These are phyloP conservation scores for Heliconius himera DNA, from an alignment of 1,140 invertebrate species.

Conservation along the genomic window DNA sequence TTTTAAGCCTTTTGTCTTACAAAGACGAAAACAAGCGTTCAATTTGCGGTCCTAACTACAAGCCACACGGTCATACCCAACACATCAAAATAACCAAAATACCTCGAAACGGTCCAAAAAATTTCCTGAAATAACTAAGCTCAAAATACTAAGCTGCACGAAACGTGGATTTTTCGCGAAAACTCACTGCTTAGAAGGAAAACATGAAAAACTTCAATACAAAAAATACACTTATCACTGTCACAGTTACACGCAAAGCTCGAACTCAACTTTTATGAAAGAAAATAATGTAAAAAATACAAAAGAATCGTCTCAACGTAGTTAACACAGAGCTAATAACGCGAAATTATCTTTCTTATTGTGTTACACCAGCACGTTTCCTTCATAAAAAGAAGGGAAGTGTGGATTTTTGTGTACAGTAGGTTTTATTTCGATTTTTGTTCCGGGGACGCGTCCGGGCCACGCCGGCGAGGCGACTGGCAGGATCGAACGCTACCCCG, in stretches of 20 bases:
- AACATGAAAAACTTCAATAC: conserved; percentile 20
- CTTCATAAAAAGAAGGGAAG: conserved; percentile 66
- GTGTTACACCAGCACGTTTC: conserved; percentile 56
- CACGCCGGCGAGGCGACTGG: conserved; percentile 75
- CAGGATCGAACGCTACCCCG: conserved; percentile 76
- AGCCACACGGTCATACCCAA: conserved; percentile 76
- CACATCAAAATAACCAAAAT: conserved; percentile 67
- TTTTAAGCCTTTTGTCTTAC: conserved; percentile 57
- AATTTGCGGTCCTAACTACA: conserved; percentile 68
- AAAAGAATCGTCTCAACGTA: conserved; percentile 59
- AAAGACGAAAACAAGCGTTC: conserved; percentile 59
- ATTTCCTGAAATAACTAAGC: conserved; percentile 64
- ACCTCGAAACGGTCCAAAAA: conserved; percentile 60
- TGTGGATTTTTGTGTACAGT: conserved; percentile 64
- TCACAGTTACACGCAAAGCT: conserved; percentile 38
- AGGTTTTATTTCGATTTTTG: conserved; percentile 45
- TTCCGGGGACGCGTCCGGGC: conserved; percentile 64
- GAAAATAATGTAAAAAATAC: conserved; percentile 19
- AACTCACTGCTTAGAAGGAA: conserved; percentile 35
- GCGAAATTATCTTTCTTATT: conserved; percentile 57
- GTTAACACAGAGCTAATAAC: conserved; percentile 73
- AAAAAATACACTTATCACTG: conserved; percentile 43
- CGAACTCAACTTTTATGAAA: conserved; percentile 23
- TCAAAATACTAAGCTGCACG: conserved; percentile 64
- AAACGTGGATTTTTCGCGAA: conserved; percentile 27